Percentiles rank a stretch among this genome's conserved stretches.
phyloP scores from a whole-genome alignment of 2,888 invertebrate genomes.

The Nesidiocoris tenuis region DNA sequence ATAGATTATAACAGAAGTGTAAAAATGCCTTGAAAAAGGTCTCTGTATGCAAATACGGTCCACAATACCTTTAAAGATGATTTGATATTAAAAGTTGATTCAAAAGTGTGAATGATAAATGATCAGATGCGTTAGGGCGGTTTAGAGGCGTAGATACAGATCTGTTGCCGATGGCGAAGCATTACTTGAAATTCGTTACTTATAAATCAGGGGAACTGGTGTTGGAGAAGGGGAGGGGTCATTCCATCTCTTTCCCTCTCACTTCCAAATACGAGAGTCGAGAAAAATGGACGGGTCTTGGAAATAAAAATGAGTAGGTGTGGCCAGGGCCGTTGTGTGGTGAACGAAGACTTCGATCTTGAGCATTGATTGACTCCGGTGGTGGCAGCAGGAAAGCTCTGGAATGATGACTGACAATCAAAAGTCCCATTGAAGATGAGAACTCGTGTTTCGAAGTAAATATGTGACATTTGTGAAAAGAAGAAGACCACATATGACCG shows the following conservation, averaged over 20 bases:
- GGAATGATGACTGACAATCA: conserved; percentile 19
- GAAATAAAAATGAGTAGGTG: conserved; percentile 42
- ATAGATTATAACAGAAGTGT: conserved; percentile 29
- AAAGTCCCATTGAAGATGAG: conserved; percentile 1
- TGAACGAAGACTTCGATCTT: neutral
- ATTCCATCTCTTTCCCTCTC: conserved; percentile 14
- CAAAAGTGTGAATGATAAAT: conserved; percentile 42
- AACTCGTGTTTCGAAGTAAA: conserved; percentile 10
- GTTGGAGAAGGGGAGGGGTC: neutral
- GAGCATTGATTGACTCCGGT: conserved; percentile 26
- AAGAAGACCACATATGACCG: conserved; percentile 1
- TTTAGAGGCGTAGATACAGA: conserved; percentile 39
- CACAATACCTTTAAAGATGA: conserved; percentile 40
- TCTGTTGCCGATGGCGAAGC: conserved; percentile 42
- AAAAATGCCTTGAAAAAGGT: conserved; percentile 41
- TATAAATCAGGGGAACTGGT: conserved; percentile 32
- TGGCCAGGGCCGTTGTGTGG: conserved; percentile 3
- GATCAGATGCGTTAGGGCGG: conserved; percentile 39
- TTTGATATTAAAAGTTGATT: conserved; percentile 43
- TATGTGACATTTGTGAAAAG: conserved; percentile 35
- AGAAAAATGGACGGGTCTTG: conserved; percentile 40
- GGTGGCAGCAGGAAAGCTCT: neutral
- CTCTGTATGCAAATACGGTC: conserved; percentile 41
- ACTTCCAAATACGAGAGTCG: conserved; percentile 24
- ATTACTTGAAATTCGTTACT: conserved; percentile 43